Base-by-base conservation (phyloP, 2,888 invertebrate genomes). In the Hirtodrosophila trivittata region DNA sequence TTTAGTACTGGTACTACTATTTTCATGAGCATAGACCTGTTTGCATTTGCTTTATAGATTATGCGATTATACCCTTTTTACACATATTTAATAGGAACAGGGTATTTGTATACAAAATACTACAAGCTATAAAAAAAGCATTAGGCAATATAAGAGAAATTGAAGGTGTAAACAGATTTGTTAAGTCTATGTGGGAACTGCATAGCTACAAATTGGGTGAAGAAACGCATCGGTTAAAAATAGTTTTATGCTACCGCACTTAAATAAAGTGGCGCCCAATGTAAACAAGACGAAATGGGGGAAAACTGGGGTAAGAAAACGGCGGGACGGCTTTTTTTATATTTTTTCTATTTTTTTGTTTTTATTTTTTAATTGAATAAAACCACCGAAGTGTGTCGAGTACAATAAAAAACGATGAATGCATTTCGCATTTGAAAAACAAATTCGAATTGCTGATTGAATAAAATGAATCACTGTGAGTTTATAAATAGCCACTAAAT, bases 151-250 rank as follows among this genome's bases (percentile, higher is more conserved):
- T 25, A 72, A 37, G 33, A 67, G 35, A 52, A 64, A 14, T 46
- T 18, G 57, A 41, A 67, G 87, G 86, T 81, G 81, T 81, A 62
- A 86, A 81, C 87, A 85, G 30, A 77, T 77, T 87, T 74, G 87
- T 87, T 60, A 33, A 66, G 65, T 60, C 43, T 63, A 9, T n/a
- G 39, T 51, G 47, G 63, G 51, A 60, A 43, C 45, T 63, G 58
- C 66, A 66, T 42, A 39, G 41, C 50, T 64, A 70, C 73, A 82
- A 82, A 87, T 78, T 66, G 66, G 66, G 45, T 50, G 57, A 47
- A 62, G 77, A 83, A 83, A 86, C 80, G 73, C 55, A 64, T 52
- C 43, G 60, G 51, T 56, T 75, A 60, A 75, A 65, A 77, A 77
- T 74, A 77, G 51, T 41, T 60, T 32, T 55, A 72, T 68, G 64